A percentile compares a stretch with the other conserved stretches of the same genome.
Conservation (phyloP, 2,888 invertebrate genomes). For the Polydesmus complanatus region DNA sequence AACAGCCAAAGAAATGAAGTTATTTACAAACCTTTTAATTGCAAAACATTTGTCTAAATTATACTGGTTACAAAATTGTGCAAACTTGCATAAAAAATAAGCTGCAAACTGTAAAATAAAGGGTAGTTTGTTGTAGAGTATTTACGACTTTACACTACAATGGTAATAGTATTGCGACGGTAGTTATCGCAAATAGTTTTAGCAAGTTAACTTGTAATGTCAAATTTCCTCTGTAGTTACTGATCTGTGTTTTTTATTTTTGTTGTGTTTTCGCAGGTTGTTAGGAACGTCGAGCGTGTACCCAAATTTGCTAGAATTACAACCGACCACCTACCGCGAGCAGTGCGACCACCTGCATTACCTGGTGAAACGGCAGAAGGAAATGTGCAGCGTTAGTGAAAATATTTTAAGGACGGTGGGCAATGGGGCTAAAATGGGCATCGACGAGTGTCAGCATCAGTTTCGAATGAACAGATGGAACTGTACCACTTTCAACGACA, state of each 20-base stretch:
- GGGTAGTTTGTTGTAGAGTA: no score
- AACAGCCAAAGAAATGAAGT: no score
- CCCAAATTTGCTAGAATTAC: constrained; percentile 29
- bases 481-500: constrained; percentile 63
- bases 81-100: no score
- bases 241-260: neutral
- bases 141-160: no score
- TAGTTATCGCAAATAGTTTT: no score
- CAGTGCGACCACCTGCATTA: constrained; percentile 55
- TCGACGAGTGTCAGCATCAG: constrained; percentile 81
- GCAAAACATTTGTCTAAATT: no score
- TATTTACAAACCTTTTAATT: no score
- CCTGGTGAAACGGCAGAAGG: constrained; percentile 52
- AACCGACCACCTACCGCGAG: constrained; percentile 42
- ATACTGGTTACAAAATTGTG: no score
- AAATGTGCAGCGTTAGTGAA: constrained; percentile 54
- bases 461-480: constrained; percentile 79
- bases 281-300: constrained; percentile 36
- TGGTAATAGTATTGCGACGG: no score
- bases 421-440: constrained; percentile 65
- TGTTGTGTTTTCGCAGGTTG: constrained; percentile 31
- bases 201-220: no score
- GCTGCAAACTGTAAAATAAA: no score
- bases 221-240: neutral
- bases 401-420: constrained; percentile 64